Evolutionary conservation across 2,888 invertebrate species (phyloP).

Genomic region (Tryphoninae sp.): DNA sequence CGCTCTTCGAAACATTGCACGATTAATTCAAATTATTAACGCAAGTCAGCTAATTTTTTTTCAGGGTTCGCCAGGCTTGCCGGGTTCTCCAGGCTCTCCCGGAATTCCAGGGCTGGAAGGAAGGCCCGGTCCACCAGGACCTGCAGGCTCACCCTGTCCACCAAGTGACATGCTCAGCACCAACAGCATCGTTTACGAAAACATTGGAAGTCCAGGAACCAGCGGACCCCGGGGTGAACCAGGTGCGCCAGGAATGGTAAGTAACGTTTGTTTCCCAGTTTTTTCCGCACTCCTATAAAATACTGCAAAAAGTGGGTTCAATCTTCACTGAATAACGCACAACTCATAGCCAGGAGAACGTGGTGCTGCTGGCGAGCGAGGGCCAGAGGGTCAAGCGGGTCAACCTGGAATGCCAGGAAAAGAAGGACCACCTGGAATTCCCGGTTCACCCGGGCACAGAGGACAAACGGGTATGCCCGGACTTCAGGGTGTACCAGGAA

Average conservation of each 20-base stretch:
- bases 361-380: conserved; percentile 83
- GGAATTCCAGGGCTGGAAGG: conserved; percentile 85
- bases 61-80: conserved; percentile 77
- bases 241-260: conserved; percentile 83
- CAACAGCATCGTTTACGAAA: conserved; percentile 69
- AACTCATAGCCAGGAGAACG: conserved; percentile 83
- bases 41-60: conserved; percentile 1
- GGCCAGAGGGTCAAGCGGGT: conserved; percentile 84
- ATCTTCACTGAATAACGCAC: too few relatives aligned
- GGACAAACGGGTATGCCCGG: conserved; percentile 86
- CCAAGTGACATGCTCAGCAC: conserved; percentile 72
- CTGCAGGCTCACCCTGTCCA: conserved; percentile 83
- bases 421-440: conserved; percentile 83
- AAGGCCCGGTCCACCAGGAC: conserved; percentile 84
- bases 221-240: conserved; percentile 83
- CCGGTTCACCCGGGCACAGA: conserved; percentile 84
- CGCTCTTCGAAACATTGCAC: neutral
- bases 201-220: conserved; percentile 81
- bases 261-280: conserved; percentile 58
- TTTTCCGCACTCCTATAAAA: neutral
- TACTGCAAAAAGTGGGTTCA: too few relatives aligned
- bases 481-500: conserved; percentile 83
- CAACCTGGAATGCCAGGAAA: conserved; percentile 84
- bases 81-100: conserved; percentile 83
- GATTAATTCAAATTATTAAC: neutral